These are phyloP conservation scores for Drosophila colorata DNA, from an alignment of 2,888 invertebrate species.

Conservation along the genomic window DNA sequence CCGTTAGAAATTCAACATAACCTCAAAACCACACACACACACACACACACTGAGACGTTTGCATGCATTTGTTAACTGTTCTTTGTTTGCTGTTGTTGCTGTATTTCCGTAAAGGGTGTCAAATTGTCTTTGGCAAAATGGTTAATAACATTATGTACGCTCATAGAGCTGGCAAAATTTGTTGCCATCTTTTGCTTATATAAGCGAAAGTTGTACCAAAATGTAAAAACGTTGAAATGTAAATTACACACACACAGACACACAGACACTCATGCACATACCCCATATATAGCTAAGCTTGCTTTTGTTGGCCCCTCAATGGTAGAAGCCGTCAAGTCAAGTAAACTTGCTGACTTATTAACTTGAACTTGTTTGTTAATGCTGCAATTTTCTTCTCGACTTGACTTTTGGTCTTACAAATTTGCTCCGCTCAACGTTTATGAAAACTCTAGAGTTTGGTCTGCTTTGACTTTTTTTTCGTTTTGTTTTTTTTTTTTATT, in stretches of 20 bases:
- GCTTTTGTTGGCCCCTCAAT: conserved; percentile 42
- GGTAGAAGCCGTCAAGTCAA: conserved; percentile 32
- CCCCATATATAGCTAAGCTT: conserved; percentile 10
- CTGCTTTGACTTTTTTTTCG: conserved; percentile 26
- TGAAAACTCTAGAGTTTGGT: conserved; percentile 33
- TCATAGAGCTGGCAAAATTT: conserved; percentile 55
- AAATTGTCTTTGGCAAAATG: conserved; percentile 58
- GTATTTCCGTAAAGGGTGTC: conserved; percentile 54
- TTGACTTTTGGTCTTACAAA: conserved; percentile 60
- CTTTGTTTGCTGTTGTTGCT: conserved; percentile 22
- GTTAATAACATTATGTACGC: conserved; percentile 71
- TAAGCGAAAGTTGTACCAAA: conserved; percentile 74
- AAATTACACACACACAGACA: conserved; percentile 14
- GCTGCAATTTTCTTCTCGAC: conserved; percentile 70
- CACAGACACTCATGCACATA: not conserved
- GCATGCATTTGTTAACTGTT: conserved; percentile 57
- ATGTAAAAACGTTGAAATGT: conserved; percentile 42
- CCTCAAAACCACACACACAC: conserved; percentile 49
- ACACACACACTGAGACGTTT: conserved; percentile 29
- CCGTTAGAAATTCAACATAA: conserved; percentile 72
- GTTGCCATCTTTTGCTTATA: conserved; percentile 72
- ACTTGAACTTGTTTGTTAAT: conserved; percentile 75
- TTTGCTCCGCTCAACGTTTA: conserved; percentile 43
- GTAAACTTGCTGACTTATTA: conserved; percentile 74
- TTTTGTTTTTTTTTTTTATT: conserved; percentile 13